These are phyloP conservation scores for Caranx melampygus DNA, from an alignment of 2,113 vertebrate genomes.

Conservation along the genomic window DNA sequence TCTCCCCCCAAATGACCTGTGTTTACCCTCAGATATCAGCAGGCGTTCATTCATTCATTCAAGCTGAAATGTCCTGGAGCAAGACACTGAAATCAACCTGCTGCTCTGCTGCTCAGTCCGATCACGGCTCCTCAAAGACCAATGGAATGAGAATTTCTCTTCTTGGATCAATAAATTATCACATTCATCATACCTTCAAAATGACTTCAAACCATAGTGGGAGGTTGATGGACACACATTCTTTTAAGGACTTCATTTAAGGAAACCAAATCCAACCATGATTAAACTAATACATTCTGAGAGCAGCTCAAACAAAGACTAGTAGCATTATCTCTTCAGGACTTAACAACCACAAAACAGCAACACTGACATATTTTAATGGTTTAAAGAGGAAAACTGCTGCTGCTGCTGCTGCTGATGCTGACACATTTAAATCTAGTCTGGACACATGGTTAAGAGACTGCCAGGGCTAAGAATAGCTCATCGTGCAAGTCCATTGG, in stretches of 20 bases:
- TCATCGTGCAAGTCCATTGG: constrained; percentile 9
- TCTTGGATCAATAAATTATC: not conserved
- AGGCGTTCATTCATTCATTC: not conserved
- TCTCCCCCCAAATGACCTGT: not conserved
- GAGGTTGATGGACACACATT: not conserved
- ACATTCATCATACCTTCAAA: constrained; percentile 1
- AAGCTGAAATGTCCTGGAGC: constrained; percentile 11
- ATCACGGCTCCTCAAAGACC: constrained; percentile 6
- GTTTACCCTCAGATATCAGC: not conserved
- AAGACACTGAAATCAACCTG: constrained; percentile 2
- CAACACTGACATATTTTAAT: not conserved
- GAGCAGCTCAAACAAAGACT: not conserved
- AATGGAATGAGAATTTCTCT: not conserved
- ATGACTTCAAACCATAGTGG: not conserved
- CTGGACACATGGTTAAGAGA: constrained; percentile 16
- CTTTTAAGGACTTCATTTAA: not conserved
- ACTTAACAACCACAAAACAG: not conserved
- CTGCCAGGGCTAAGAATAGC: not conserved
- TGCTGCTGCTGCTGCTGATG: constrained; percentile 14
- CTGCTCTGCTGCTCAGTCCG: not conserved
- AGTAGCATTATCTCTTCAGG: not conserved
- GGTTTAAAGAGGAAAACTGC: not conserved
- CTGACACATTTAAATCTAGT: constrained; percentile 30
- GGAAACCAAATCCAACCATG: not conserved
- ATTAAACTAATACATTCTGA: not conserved